Evolutionary conservation across 2,888 invertebrate species (phyloP).

Genomic region (Drosophila acutilabella): DNA sequence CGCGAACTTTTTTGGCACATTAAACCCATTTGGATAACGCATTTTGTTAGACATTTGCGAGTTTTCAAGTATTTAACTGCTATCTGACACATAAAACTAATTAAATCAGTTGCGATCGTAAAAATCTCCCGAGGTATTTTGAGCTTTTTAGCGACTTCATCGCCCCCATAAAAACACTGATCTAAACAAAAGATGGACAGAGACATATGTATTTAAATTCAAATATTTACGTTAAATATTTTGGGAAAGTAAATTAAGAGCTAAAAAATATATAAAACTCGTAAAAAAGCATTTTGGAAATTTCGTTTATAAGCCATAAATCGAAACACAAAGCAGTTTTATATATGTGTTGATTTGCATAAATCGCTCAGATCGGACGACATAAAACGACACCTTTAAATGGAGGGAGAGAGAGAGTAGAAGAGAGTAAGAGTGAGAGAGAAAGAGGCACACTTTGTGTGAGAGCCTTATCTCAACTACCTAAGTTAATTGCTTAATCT

Average conservation of each 20-base stretch:
- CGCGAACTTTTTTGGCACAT: constrained; percentile 34
- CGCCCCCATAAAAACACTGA: constrained; percentile 48
- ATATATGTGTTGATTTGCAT: constrained; percentile 59
- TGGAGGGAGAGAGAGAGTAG: not conserved
- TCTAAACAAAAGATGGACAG: constrained; percentile 49
- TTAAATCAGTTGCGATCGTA: constrained; percentile 71
- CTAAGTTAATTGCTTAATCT: constrained; percentile 81
- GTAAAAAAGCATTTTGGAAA: constrained; percentile 27
- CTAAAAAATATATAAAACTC: constrained; percentile 50
- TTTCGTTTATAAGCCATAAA: constrained; percentile 29
- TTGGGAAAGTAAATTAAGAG: constrained; percentile 73
- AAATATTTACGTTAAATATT: constrained; percentile 64
- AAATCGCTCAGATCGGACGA: constrained; percentile 51
- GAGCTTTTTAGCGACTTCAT: constrained; percentile 33
- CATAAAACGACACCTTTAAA: constrained; percentile 32
- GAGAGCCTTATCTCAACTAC: constrained; percentile 75
- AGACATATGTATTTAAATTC: constrained; percentile 16
- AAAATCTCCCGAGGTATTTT: constrained; percentile 33
- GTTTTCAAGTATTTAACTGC: constrained; percentile 33
- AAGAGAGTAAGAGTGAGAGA: not conserved
- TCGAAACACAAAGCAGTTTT: constrained; percentile 25
- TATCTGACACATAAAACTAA: constrained; percentile 64
- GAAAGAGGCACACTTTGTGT: constrained; percentile 9
- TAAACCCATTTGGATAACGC: constrained; percentile 60
- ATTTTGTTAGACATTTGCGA: constrained; percentile 30